A percentile compares a stretch with the other conserved stretches of the same genome.
phyloP scores from a whole-genome alignment of 2,797 vertebrate species.

The Enteromius anoplus region DNA sequence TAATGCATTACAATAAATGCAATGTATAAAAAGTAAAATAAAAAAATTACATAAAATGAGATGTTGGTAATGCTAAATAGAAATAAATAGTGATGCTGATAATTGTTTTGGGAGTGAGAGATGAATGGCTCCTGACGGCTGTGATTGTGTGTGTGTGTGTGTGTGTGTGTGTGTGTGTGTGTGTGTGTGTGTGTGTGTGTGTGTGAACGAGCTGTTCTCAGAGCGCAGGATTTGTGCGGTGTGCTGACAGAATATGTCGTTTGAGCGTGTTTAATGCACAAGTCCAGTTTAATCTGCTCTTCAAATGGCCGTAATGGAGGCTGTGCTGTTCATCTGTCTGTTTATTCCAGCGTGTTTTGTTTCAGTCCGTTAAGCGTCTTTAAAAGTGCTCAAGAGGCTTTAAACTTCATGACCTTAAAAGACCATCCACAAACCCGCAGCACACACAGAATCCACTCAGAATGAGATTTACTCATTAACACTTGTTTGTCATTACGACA shows the following conservation, averaged over 20 bases:
- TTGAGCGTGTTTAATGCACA: background rate
- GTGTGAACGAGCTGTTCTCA: background rate
- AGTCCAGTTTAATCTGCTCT: background rate
- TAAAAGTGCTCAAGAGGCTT: slow-evolving; percentile 14
- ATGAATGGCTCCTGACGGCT: no score
- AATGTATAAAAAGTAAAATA: no score
- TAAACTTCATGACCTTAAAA: slow-evolving; percentile 15
- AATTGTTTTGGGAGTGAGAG: no score
- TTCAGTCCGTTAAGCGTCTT: slow-evolving; percentile 23
- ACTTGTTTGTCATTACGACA: background rate
- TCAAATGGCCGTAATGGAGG: background rate
- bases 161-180: no score
- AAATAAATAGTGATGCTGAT: no score
- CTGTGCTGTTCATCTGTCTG: background rate
- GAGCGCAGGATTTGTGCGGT: background rate
- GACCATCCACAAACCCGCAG: background rate
- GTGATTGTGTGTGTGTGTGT: no score
- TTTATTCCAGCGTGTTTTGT: slow-evolving; percentile 18
- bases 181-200: background rate
- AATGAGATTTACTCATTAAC: background rate
- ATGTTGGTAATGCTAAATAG: no score
- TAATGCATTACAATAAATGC: no score
- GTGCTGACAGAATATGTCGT: background rate
- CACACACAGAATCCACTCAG: background rate
- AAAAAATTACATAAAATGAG: no score